A percentile compares a stretch with the other conserved stretches of the same genome.
phyloP scores from a whole-genome alignment of 2,113 vertebrate genomes.

The Apteryx owenii region DNA sequence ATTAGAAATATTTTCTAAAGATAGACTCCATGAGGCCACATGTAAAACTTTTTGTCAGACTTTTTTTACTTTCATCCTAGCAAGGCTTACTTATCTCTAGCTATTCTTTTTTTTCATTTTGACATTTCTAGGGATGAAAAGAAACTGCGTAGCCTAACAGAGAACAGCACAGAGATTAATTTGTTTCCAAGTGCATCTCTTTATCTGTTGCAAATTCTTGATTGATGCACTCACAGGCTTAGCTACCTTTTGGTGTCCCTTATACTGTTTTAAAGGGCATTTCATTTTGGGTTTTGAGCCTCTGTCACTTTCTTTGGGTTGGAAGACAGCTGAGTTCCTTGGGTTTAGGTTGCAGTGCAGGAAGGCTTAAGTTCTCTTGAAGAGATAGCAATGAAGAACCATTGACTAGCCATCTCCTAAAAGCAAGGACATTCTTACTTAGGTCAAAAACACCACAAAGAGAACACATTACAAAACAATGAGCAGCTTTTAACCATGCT shows the following conservation, averaged over 20 bases:
- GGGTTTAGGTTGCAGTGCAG: background rate
- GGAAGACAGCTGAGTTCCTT: background rate
- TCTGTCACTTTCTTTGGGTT: background rate
- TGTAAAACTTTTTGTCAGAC: background rate
- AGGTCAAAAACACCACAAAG: background rate
- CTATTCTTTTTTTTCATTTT: background rate
- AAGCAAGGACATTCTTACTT: background rate
- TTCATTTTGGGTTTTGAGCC: background rate
- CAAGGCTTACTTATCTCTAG: rapidly evolving
- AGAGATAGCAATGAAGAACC: background rate
- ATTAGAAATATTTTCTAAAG: background rate
- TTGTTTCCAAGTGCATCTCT: background rate
- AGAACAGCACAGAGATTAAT: background rate
- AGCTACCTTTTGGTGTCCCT: background rate
- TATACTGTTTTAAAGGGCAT: background rate
- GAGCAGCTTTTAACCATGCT: background rate
- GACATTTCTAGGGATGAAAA: background rate
- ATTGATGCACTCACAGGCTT: background rate
- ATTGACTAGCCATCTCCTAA: background rate
- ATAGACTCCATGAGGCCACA: background rate
- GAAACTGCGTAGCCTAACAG: background rate
- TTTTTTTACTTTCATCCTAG: background rate
- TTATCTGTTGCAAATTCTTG: background rate
- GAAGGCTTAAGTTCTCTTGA: background rate
- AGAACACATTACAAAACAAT: background rate